Evolutionary conservation across 2,113 vertebrate species (phyloP).

Genomic region (Dasyornis broadbenti): DNA sequence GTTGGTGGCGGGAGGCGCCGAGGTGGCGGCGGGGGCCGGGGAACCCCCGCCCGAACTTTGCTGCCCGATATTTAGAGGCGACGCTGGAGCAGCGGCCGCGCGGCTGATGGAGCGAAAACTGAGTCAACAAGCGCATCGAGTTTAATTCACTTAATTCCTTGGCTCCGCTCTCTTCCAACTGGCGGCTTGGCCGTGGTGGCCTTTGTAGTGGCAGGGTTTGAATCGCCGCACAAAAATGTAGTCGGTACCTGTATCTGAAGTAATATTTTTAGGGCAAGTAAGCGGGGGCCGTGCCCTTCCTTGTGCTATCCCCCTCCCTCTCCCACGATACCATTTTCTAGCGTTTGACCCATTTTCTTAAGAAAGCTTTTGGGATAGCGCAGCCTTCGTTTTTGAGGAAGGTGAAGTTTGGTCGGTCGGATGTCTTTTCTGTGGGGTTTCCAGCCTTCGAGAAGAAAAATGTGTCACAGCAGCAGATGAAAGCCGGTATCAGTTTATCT

Average conservation of each 20-base stretch:
- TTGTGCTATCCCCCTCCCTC: too few species aligned
- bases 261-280: not conserved
- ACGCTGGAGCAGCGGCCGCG: not conserved
- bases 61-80: not conserved
- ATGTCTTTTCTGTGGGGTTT: not conserved
- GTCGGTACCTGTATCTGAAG: not conserved
- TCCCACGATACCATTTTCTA: not conserved
- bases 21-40: not conserved
- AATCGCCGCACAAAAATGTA: not conserved
- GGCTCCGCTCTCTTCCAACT: not conserved
- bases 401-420: not conserved
- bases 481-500: not conserved
- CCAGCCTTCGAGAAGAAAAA: not conserved
- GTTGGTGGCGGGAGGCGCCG: not conserved
- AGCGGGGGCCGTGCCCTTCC: not conserved
- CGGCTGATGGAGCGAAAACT: not conserved
- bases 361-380: not conserved
- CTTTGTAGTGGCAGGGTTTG: not conserved
- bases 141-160: conserved; percentile 52
- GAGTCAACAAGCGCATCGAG: conserved; percentile 10
- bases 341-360: conserved; percentile 16
- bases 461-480: not conserved
- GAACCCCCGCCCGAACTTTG: not conserved
- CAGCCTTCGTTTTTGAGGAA: not conserved
- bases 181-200: not conserved